Base-by-base conservation (phyloP, 2,797 vertebrate species). In the Enteromius unitaeniatus region DNA sequence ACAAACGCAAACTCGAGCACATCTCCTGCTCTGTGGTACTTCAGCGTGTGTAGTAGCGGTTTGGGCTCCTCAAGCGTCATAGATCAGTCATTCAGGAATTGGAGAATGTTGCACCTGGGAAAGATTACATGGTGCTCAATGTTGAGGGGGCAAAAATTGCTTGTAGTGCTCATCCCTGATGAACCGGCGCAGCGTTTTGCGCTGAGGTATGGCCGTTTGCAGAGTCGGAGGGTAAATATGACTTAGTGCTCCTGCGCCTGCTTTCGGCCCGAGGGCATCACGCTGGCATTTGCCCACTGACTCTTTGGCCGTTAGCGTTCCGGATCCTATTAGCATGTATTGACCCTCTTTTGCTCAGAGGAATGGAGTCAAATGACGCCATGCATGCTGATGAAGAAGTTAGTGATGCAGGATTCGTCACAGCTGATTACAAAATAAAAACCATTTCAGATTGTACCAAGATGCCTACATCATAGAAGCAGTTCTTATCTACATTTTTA, bases 261-360 rank as follows among this genome's bases (percentile, higher is more conserved):
- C 34, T 73, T 28, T 7, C 19, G 10, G 81, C 79, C 84, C 78
- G 34, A 23, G 69, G 82, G 79, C 74, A 75, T 53, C 65, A 58
- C 0, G 2, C 23, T 86, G 87, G 79, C 82, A 88, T 88, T 86
- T 86, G 53, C 84, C 65, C 60, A 83, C 51, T 3, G 83, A 72
- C 45, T 65, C 58, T 78, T 67, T 82, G 60, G 42, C 82, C 58
- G 26, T 78, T 79, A 83, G 67, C 82, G 11, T 67, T 73, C 65
- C 49, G 17, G 49, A 40, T 75, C 77, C 58, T 40, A 88, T 88
- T 87, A 88, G 76, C 84, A 84, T 77, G 31, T 80, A 87, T 86
- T 82, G 86, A 88, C 58, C 55, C 47, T 47, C 49, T 78, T 28
- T 78, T 31, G 21, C 84, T 75, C 55, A 37, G 42, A 74, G 58